phyloP scores from a whole-genome alignment of 2,113 vertebrate species.

The Embiotoca jacksoni region DNA sequence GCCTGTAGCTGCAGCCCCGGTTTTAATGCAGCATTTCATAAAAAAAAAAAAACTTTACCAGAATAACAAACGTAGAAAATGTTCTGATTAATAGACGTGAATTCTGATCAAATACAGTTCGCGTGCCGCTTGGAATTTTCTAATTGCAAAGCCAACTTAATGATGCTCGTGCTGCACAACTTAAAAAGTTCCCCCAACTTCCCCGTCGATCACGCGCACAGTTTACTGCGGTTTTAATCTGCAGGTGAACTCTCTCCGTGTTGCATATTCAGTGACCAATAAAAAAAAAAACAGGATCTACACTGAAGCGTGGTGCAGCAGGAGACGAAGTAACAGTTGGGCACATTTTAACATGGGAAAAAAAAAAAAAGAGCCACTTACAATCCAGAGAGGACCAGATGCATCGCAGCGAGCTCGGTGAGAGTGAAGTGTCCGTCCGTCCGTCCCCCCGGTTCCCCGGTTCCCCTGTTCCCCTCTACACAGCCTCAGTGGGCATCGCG shows the following conservation, averaged over 20 bases:
- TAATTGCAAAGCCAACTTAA: not conserved
- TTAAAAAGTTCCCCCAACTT: conserved; percentile 70
- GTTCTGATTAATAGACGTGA: too few species aligned
- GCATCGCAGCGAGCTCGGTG: conserved; percentile 39
- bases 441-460: not conserved
- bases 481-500: conserved; percentile 49
- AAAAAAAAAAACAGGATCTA: conserved; percentile 2
- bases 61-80: too few species aligned
- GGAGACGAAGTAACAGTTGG: conserved; percentile 48
- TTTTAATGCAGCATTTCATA: not conserved
- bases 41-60: not conserved
- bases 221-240: not conserved
- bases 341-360: not conserved
- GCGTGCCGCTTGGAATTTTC: not conserved
- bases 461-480: conserved; percentile 31
- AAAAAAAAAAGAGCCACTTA: conserved; percentile 47
- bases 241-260: not conserved
- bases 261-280: conserved; percentile 16
- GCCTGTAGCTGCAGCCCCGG: too few species aligned
- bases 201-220: conserved; percentile 49
- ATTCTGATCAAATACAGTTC: too few species aligned
- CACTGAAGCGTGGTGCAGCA: not conserved
- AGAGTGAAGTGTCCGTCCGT: not conserved
- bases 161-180: conserved; percentile 16
- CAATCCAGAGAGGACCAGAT: conserved; percentile 27